These are phyloP conservation scores for Scaptomyza parva DNA, from an alignment of 2,888 invertebrate species.

Conservation along the genomic window DNA sequence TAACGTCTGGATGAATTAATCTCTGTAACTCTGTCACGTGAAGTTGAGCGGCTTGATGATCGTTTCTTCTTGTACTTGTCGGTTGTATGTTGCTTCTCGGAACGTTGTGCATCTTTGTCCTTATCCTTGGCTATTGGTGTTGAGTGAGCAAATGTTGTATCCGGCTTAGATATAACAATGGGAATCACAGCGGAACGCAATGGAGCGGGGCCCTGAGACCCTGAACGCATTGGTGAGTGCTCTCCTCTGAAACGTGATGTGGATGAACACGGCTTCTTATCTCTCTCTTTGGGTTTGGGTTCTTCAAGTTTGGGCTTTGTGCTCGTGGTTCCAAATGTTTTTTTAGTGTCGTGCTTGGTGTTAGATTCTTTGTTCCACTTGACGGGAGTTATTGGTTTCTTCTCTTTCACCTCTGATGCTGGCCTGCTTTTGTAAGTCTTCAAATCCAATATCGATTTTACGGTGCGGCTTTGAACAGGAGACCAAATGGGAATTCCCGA, in stretches of 20 bases:
- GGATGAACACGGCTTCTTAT: neutral
- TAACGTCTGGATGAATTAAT: neutral
- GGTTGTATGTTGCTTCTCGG: neutral
- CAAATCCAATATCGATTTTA: neutral
- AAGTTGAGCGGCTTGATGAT: neutral
- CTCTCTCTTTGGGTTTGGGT: neutral
- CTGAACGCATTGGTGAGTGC: neutral
- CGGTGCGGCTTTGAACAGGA: neutral
- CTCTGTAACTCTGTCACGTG: neutral
- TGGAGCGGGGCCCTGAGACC: neutral
- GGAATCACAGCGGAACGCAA: neutral
- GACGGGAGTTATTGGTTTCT: neutral
- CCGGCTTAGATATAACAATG: neutral
- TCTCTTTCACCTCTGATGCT: neutral
- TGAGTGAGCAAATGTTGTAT: neutral
- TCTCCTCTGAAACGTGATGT: neutral
- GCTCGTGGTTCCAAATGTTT: neutral
- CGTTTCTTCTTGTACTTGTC: neutral
- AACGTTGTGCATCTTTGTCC: neutral
- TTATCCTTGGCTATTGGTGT: neutral
- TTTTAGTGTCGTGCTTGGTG: neutral
- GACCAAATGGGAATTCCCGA: neutral
- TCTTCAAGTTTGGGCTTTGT: neutral
- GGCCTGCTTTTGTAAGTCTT: neutral
- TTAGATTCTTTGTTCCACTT: neutral